Conservation (phyloP, 2,888 invertebrate genomes). For the Chrysopilus asiliformis region DNA sequence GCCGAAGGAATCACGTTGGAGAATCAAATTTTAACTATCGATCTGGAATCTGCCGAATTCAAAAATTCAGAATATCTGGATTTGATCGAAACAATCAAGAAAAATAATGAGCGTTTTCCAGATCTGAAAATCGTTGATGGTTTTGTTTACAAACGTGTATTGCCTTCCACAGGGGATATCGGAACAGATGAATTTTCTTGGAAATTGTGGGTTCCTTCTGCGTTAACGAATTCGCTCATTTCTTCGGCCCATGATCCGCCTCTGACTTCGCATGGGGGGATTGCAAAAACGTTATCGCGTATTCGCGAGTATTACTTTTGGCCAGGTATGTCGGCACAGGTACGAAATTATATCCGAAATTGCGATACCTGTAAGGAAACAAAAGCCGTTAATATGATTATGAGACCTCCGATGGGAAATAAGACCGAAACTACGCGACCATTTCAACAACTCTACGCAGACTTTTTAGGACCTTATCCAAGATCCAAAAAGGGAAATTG, state of each 20-base stretch:
- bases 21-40: no score
- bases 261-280: slow-evolving; percentile 9
- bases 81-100: no score
- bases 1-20: no score
- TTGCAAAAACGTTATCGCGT: slow-evolving; percentile 8
- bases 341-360: slow-evolving; percentile 2
- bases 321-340: slow-evolving; percentile 10
- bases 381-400: slow-evolving; percentile 6
- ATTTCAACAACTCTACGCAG: no score
- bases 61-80: no score
- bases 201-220: slow-evolving; percentile 10
- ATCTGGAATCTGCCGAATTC: no score
- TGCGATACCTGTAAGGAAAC: slow-evolving; percentile 10
- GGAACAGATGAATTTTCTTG: slow-evolving; percentile 5
- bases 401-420: no score
- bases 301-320: slow-evolving; percentile 9
- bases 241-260: slow-evolving; percentile 2
- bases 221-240: not conserved
- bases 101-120: no score
- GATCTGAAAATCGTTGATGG: slow-evolving; percentile 2
- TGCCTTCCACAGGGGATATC: not conserved
- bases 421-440: no score
- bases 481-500: no score
- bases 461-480: no score
- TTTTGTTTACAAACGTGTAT: slow-evolving; percentile 2